Evolutionary conservation across 2,888 invertebrate species (phyloP), one percentile per base, ranked within the genome.

Genomic region (Macaria liturata): DNA sequence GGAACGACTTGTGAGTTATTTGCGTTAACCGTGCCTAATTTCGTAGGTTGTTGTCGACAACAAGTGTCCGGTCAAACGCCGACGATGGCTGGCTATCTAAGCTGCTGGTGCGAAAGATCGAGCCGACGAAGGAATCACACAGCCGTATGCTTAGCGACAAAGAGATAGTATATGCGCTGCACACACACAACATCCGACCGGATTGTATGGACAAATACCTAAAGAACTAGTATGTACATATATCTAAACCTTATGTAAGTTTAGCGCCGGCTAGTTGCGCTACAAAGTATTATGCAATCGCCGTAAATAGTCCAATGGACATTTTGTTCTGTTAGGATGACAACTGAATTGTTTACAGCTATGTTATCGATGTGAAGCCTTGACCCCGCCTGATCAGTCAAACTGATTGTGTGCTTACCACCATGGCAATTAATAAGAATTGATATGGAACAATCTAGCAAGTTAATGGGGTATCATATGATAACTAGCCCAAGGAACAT

Each of bases 61-160:
- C 88, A 70, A 86, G 79, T 75, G 75, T 79, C 49, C 75, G 82
- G 49, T 69, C 83, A 57, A 88, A 78, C 59, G 84, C 91, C 31
- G 92, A 92, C 61, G 97, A 97, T 89, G 95, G 97, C 70, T 98
- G 98, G 97, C 91, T 98, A 57, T 97, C 96, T 68, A 98, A 97
- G 85, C 89, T 98, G 65, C 91, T 98, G 74, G 98, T 98, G 46
- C 94, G 98, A 63, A 97, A 96, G 83, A 97, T 98, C 79, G 98
- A 98, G 81, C 97, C 98, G 4, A 97, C 98, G 2, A 98, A 98
- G 85, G 98, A 98, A 83, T 96, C 98, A 3, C 99, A 99, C 87
- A 99, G 99, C 76, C 95, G 98, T 66, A 97, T 98, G 95, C 94
- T 99, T 49, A 98, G 98, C 75, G 98, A 98, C 88, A 98, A 98